phyloP scores from a whole-genome alignment of 2,797 vertebrate genomes.

The Enteromius mattozi region DNA sequence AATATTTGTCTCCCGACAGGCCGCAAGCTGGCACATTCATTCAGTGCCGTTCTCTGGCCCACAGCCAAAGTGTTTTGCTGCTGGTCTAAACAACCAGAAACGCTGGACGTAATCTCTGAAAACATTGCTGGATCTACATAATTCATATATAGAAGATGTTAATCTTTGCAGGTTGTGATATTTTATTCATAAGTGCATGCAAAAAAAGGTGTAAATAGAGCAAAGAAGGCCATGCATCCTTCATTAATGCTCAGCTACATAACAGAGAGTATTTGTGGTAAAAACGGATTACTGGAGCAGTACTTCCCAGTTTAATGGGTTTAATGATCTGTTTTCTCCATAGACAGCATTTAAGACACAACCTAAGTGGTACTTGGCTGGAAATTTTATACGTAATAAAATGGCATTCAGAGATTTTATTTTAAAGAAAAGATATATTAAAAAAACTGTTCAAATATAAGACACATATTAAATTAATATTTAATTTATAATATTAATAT shows the following conservation, averaged over 20 bases:
- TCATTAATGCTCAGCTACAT: constrained; percentile 58
- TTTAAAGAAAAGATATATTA: not conserved
- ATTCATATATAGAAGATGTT: constrained; percentile 43
- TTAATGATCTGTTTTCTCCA: constrained; percentile 64
- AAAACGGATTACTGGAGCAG: constrained; percentile 59
- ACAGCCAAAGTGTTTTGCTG: constrained; percentile 41
- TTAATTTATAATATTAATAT: not conserved
- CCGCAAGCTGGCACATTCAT: constrained; percentile 59
- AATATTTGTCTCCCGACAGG: constrained; percentile 63
- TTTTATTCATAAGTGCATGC: constrained; percentile 19
- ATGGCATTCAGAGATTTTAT: not conserved
- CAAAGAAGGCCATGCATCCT: constrained; percentile 29
- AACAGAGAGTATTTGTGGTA: constrained; percentile 61
- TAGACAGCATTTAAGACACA: constrained; percentile 38
- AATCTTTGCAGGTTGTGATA: constrained; percentile 39
- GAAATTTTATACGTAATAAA: not conserved
- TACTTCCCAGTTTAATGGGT: constrained; percentile 64
- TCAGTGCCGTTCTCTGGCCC: constrained; percentile 49
- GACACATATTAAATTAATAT: not conserved
- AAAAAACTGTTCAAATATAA: not conserved
- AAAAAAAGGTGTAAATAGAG: constrained; percentile 1
- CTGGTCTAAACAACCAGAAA: constrained; percentile 48
- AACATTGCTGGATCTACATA: constrained; percentile 28
- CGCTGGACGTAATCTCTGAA: constrained; percentile 41
- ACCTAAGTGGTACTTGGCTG: not conserved